Percentiles rank a stretch among this genome's conserved stretches.
Evolutionary conservation across 2,888 invertebrate species (phyloP).

Genomic region (Scaptomyza parva): DNA sequence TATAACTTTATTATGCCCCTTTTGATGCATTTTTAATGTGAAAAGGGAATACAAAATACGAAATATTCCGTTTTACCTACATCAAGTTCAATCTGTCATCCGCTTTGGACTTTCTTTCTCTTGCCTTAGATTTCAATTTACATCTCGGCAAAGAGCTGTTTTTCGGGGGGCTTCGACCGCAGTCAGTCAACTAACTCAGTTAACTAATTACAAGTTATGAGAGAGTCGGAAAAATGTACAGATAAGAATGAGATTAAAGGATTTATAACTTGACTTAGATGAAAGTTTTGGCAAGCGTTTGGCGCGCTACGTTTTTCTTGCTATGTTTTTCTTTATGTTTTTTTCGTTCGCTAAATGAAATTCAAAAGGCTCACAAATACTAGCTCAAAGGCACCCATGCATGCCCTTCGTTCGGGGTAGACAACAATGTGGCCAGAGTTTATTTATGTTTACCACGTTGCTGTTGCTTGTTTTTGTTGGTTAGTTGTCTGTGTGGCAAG

Average conservation of each 20-base stretch:
- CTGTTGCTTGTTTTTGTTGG: constrained; percentile 9
- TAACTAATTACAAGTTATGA: constrained; percentile 42
- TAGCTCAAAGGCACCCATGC: too few species aligned
- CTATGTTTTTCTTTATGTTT: not conserved
- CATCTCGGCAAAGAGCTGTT: constrained; percentile 13
- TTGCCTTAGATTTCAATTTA: not conserved
- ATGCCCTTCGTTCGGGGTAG: not conserved
- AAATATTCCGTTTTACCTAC: constrained; percentile 36
- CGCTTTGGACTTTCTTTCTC: constrained; percentile 6
- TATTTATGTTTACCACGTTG: constrained; percentile 66
- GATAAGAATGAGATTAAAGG: constrained; percentile 10
- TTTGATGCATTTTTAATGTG: constrained; percentile 1
- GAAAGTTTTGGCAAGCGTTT: constrained; percentile 6
- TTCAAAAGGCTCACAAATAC: constrained; percentile 20
- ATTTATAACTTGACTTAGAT: constrained; percentile 28
- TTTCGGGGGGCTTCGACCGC: constrained; percentile 26
- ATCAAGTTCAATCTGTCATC: constrained; percentile 42
- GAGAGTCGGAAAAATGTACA: constrained; percentile 1
- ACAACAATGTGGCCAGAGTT: constrained; percentile 44
- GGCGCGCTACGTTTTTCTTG: too few species aligned
- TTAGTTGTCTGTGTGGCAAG: constrained; percentile 14
- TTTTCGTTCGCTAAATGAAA: constrained; percentile 25
- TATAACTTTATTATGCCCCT: not conserved
- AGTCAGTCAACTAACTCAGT: constrained; percentile 33
- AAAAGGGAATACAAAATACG: not conserved